These are phyloP conservation scores for Trematomus bernacchii DNA, from an alignment of 2,797 vertebrate genomes.

Conservation along the genomic window DNA sequence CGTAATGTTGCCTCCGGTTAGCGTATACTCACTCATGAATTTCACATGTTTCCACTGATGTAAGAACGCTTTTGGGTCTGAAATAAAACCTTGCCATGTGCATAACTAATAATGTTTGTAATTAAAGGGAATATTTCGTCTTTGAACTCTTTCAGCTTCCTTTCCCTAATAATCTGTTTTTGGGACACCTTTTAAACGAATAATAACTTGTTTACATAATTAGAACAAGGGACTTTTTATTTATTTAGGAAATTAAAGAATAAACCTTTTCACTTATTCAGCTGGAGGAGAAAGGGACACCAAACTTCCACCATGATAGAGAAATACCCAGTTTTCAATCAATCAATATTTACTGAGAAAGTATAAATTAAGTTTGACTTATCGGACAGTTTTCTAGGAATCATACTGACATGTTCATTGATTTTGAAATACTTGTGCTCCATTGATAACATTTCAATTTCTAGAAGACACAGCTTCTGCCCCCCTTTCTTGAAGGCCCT, in stretches of 20 bases:
- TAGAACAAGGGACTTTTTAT: slow-evolving; percentile 9
- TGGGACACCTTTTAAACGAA: slow-evolving; percentile 25
- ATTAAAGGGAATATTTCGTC: slow-evolving; percentile 66
- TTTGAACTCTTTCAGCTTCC: slow-evolving; percentile 64
- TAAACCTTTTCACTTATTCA: neutral
- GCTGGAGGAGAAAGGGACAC: neutral
- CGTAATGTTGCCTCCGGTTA: slow-evolving; percentile 66
- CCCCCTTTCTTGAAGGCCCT: too few species aligned
- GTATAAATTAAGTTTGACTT: neutral
- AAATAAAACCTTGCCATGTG: slow-evolving; percentile 74
- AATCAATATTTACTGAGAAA: neutral
- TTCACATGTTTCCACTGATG: slow-evolving; percentile 73
- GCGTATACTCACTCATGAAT: slow-evolving; percentile 67
- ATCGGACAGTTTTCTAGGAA: neutral
- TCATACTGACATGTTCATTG: neutral
- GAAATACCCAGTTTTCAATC: neutral
- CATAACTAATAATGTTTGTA: slow-evolving; percentile 74
- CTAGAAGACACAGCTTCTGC: neutral
- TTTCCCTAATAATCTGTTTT: slow-evolving; percentile 28
- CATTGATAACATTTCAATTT: neutral
- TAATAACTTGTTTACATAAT: slow-evolving; percentile 7
- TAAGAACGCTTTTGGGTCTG: slow-evolving; percentile 78
- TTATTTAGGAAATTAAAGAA: neutral
- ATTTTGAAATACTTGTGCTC: neutral
- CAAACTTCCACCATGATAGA: neutral